Base-by-base conservation (phyloP, 2,113 vertebrate genomes). In the Sturnira hondurensis region DNA sequence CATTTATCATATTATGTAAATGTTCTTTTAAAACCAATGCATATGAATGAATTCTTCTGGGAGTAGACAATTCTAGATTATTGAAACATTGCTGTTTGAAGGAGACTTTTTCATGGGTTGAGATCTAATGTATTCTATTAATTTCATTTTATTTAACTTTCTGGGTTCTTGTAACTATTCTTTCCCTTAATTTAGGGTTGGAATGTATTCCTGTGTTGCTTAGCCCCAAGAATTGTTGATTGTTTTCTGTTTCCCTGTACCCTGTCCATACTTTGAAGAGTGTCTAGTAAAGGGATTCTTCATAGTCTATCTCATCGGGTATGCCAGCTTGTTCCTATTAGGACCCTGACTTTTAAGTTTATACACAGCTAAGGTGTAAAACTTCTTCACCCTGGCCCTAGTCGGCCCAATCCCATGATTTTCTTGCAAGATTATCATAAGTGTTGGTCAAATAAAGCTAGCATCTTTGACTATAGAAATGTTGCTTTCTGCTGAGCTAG, bases 1-100 rank as follows among this genome's bases (percentile, higher is more conserved):
- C 95, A 97, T 95, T 97, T 97, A 97, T 96, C 97, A 95, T 93
- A 97, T 96, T 97, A 96, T 96, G 93, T 93, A 97, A 97, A 96
- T 95, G 63, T 95, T 91, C 82, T 93, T 88, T 96, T 96, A 95
- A 96, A 83, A 54, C 54, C 78, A 97, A 95, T 93, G 91, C 96
- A 89, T 82, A 93, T 96, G 93, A 96, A 96, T 96, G 63, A 38
- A 81, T 89, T 91, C 83, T 93, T 89, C 86, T 26, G 80, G 54
- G 93, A 77, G 77, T 67, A 96, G 86, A 80, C 58, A 78, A 33
- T 94, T 47, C n/a, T 89, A 86, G 82, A 89, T 86, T 94, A 93
- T 56, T 94, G 78, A 96, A 95, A 96, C 43, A 94, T 91, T 85
- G 89, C 45, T 96, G n/a, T 38, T 96, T 94, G 68, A 76, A 92